Base-by-base conservation (phyloP, 2,113 vertebrate genomes). In the Ptilonorhynchus violaceus region DNA sequence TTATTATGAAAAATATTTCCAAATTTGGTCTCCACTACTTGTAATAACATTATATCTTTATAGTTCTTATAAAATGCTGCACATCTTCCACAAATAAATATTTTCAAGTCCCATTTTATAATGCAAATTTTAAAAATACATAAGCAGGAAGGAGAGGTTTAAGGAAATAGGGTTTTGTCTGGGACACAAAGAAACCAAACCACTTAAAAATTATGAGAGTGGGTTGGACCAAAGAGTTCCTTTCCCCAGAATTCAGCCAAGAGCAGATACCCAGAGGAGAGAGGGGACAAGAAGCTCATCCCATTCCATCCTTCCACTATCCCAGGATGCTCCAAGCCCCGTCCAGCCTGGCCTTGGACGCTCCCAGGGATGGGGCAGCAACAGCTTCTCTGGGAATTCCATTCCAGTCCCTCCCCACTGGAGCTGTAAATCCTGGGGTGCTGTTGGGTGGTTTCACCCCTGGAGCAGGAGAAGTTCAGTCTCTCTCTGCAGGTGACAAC, bases 261-360 rank as follows among this genome's bases (percentile, higher is more conserved):
- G 15, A 60, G 66, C 37, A 58, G 62, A 13, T 28, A 39, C 0
- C 30, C n/a, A 22, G 47, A 60, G 56, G 47, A 31, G 46, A 42
- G 9, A 6, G 22, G 6, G 42, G 3, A 20, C 7, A 6, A 28
- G 78, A 13, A 27, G 3, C 22, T 6, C 55, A 23, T 33, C 53
- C 72, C 37, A 58, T 30, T 1, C 35, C 83, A 49, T 2, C 69
- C 15, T 77, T 1, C 46, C 53, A 18, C 17, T 1, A 0, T 27
- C 30, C 53, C 53, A 59, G 52, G 62, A 1, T 58, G 35, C 28
- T 76, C 52, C 56, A 15, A 60, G 5, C n/a, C 12, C 35, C 10
- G 1, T 62, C 58, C 72, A 67, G 1, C 60, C 72, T 68, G 84
- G 53, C 52, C 44, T 18, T 1, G 53, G 62, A 0, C 63, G 44